A percentile compares a stretch with the other conserved stretches of the same genome.
Evolutionary conservation across 2,888 invertebrate species (phyloP).

Genomic region (Cordylochernes scorpioides): DNA sequence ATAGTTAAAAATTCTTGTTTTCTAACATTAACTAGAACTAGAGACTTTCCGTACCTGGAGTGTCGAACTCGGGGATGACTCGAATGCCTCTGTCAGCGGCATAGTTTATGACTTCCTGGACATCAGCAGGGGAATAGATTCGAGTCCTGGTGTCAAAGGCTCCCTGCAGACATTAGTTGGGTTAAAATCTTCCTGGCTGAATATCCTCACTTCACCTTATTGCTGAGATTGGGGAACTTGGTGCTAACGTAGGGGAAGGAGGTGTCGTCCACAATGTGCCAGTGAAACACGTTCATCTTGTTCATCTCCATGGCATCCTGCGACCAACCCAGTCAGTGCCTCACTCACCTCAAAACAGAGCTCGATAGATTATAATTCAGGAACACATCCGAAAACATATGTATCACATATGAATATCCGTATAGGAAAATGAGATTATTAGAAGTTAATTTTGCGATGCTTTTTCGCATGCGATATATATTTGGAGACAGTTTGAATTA

Average conservation of each 20-base stretch:
- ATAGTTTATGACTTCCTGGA: slow-evolving; percentile 40
- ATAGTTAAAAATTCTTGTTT: background rate
- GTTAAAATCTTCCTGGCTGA: too few species aligned
- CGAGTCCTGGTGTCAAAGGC: slow-evolving; percentile 35
- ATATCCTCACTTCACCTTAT: too few species aligned
- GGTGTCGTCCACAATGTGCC: slow-evolving; percentile 55
- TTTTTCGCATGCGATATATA: too few species aligned
- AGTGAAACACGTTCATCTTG: slow-evolving; percentile 77
- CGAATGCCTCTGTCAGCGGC: slow-evolving; percentile 55
- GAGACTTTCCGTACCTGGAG: slow-evolving; percentile 34
- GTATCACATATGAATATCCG: too few species aligned
- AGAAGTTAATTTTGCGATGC: too few species aligned
- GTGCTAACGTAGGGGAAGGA: slow-evolving; percentile 51
- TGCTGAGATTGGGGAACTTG: slow-evolving; percentile 20
- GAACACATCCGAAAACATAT: too few species aligned
- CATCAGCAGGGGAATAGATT: slow-evolving; percentile 36
- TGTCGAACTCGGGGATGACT: slow-evolving; percentile 68
- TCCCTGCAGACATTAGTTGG: slow-evolving; percentile 24
- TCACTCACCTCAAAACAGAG: too few species aligned
- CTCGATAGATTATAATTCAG: too few species aligned
- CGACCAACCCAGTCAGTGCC: too few species aligned
- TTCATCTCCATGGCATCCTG: slow-evolving; percentile 60
- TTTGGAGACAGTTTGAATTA: too few species aligned
- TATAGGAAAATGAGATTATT: too few species aligned
- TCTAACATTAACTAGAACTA: background rate